Base-by-base conservation (phyloP, 2,797 vertebrate species). In the Euphonia xanthogaster region DNA sequence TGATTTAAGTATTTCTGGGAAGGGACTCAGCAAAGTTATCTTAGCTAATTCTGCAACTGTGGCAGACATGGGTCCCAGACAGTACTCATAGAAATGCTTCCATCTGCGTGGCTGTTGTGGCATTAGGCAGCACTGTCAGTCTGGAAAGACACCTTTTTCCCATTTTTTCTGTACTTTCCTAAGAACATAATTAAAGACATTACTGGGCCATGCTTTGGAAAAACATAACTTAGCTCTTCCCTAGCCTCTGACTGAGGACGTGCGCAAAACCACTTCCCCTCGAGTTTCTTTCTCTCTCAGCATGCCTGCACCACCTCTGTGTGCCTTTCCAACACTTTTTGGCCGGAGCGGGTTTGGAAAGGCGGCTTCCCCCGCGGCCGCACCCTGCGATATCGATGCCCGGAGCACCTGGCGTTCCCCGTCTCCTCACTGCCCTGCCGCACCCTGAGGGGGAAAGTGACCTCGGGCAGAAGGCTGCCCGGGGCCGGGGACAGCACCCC, bases 81-180 rank as follows among this genome's bases (percentile, higher is more conserved):
- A 7, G 40, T 86, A 86, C 86, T 92, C 86, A 81, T 67, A 53
- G 67, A 35, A 88, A 25, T 1, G 9, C 60, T 81, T 54, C 66
- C 24, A 5, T 40, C 73, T n/a, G 51, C 0, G 1, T 5, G 10
- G 72, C 73, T 75, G n/a, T 61, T 8, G 37, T 11, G 77, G 61
- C 65, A 73, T 42, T 7, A 35, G 54, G 67, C 45, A 50, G 57
- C 31, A 12, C 8, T 1, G 60, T 35, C 83, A 44, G 61, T 31
- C 74, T 79, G 82, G 27, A 75, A 54, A 72, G 73, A 39, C 0
- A 6, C 19, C 27, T 30, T 86, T 68, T 68, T 53, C 22, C 78
- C 79, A 86, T 92, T 78, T 96, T 79, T 37, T 91, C 61, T 21
- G 61, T 6, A 45, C 23, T 68, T 80, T 86, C 66, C 88, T 82